A percentile compares a stretch with the other conserved stretches of the same genome.
phyloP scores from a whole-genome alignment of 1,140 invertebrate genomes.

The Bombyx mandarina region DNA sequence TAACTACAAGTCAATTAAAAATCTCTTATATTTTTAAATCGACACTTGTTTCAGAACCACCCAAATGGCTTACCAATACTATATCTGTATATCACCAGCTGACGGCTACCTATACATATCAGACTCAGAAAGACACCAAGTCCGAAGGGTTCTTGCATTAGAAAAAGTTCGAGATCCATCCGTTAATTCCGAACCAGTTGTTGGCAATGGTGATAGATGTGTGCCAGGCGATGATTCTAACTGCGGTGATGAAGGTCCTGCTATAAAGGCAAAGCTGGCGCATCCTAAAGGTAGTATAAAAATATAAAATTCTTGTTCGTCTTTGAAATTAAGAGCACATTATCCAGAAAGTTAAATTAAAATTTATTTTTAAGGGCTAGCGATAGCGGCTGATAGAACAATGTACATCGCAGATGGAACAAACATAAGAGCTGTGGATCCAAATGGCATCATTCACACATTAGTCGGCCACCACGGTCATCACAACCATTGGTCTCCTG shows the following conservation, averaged over 20 bases:
- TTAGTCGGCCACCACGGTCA: constrained; percentile 93
- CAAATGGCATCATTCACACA: constrained; percentile 93
- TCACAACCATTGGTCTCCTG: constrained; percentile 91
- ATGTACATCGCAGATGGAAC: constrained; percentile 97
- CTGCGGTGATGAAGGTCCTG: constrained; percentile 94
- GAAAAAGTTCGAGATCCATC: constrained; percentile 85
- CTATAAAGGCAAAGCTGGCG: constrained; percentile 89
- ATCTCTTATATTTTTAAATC: background rate
- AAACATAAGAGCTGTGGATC: constrained; percentile 92
- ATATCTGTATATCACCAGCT: constrained; percentile 94
- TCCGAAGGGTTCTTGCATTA: constrained; percentile 80
- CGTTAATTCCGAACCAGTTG: constrained; percentile 90
- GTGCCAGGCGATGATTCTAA: constrained; percentile 90
- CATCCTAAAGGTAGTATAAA: constrained; percentile 90
- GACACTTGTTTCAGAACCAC: constrained; percentile 77
- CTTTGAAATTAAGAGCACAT: background rate
- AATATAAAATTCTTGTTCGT: background rate
- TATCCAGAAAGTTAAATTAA: background rate
- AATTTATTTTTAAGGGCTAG: constrained; percentile 74
- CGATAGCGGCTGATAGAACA: constrained; percentile 90
- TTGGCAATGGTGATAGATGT: constrained; percentile 96
- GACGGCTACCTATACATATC: constrained; percentile 96
- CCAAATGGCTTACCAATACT: constrained; percentile 95
- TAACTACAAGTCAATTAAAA: background rate
- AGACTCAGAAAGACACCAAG: constrained; percentile 94